Evolutionary conservation across 1,140 invertebrate species (phyloP), one percentile per base, ranked within the genome.

Genomic region (Ruditapes philippinarum): DNA sequence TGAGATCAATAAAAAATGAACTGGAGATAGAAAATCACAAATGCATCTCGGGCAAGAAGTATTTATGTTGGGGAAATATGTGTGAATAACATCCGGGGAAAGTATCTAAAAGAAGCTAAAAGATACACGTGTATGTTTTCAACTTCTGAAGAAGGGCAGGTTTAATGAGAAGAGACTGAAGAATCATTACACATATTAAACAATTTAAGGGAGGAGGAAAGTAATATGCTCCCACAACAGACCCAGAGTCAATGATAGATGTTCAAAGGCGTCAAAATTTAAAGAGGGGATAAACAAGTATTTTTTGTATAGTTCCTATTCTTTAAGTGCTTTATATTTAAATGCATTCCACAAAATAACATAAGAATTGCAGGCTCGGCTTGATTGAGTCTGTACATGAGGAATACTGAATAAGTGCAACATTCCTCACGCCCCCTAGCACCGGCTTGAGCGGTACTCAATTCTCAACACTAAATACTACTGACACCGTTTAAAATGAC

Each of bases 31-130:
- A 36, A 25, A n/a, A 42, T 73, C 1, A 85, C 82, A 73, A 73
- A 54, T 33, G 4, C 38, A 19, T 85, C 62, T 31, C 11, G 42
- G 7, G 82, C 82, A 31, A 12, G 62, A 9, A 45, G 73, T 2
- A 45, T 65, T 31, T 85, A 85, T 73, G 65, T 49, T 42, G 82
- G 62, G 5, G 82, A 65, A 2, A 73, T 49, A 33, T 85, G 82
- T 38, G 36, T 85, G 11, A 40, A 25, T 3, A 85, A 85, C n/a
- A 19, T 54, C 25, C 17, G 82, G 45, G 25, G 11, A 22, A 45
- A 49, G 19, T 85, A 45, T 36, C 14, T 45, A 45, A 45, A 45
- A 14, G 12, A 31, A 25, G 36, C 17, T n/a, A 70, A 4, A 36
- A 22, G 42, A n/a, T 49, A 45, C 9, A 84, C 42, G 14, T 31